Conservation (phyloP, 2,797 vertebrate genomes). For the Rhinella marina region DNA sequence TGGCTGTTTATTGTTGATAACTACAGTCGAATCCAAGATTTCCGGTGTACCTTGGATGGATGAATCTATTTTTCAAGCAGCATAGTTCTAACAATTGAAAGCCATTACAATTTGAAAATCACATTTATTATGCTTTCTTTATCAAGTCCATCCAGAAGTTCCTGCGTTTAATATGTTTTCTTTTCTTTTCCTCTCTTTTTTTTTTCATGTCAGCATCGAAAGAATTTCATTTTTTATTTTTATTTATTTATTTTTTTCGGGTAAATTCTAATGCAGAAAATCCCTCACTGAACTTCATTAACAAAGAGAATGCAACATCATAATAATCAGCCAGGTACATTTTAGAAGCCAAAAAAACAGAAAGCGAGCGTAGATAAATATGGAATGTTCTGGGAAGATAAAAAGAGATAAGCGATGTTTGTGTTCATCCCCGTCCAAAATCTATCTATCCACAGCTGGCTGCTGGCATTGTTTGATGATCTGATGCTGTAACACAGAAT, state of each 20-base stretch:
- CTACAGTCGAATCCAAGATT: conserved; percentile 65
- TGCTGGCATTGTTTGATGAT: conserved; percentile 75
- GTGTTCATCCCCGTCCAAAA: conserved; percentile 79
- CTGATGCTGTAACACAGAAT: conserved; percentile 70
- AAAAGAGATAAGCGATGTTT: conserved; percentile 70
- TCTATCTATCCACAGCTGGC: conserved; percentile 74
- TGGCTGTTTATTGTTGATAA: conserved; percentile 58
- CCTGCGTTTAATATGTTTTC: conserved; percentile 59
- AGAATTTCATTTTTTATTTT: conserved; percentile 65
- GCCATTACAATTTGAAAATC: conserved; percentile 74
- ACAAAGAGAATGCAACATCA: conserved; percentile 66
- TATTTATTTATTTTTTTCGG: no score
- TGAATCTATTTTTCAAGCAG: conserved; percentile 70
- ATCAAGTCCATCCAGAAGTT: conserved; percentile 73
- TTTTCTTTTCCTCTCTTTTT: conserved; percentile 65
- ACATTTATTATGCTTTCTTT: conserved; percentile 68
- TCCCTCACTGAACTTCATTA: conserved; percentile 59
- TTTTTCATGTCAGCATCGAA: conserved; percentile 70
- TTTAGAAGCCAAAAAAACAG: conserved; percentile 53
- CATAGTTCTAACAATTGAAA: conserved; percentile 74
- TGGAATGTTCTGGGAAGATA: conserved; percentile 68
- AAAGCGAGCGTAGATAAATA: conserved; percentile 70
- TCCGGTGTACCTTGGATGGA: conserved; percentile 67
- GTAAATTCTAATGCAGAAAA: conserved; percentile 69
- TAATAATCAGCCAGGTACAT: conserved; percentile 70